phyloP scores from a whole-genome alignment of 1,140 invertebrate genomes.

The Cydia pomonella region DNA sequence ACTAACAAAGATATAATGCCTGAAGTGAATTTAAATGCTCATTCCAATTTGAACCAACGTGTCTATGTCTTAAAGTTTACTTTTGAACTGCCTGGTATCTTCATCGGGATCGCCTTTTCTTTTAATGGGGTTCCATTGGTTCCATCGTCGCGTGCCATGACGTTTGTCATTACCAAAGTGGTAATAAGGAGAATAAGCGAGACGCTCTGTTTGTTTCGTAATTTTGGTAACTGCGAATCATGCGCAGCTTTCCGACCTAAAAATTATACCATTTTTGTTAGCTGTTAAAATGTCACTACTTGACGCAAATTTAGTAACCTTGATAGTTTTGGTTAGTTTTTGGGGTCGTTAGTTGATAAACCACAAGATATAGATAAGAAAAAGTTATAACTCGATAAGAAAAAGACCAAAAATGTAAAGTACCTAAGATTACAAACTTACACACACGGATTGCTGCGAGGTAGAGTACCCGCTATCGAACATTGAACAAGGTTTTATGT shows the following conservation, averaged over 20 bases:
- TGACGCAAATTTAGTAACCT: too few relatives aligned
- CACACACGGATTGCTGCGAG: too few relatives aligned
- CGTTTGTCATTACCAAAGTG: neutral
- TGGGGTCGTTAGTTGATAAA: too few relatives aligned
- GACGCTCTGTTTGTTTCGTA: constrained; percentile 22
- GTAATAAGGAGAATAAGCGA: neutral
- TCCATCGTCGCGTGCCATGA: neutral
- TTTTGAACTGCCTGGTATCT: neutral
- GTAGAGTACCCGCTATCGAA: too few relatives aligned
- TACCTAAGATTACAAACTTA: too few relatives aligned
- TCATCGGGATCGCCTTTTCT: neutral
- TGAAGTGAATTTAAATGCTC: neutral
- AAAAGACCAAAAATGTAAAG: too few relatives aligned
- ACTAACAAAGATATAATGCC: neutral
- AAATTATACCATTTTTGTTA: neutral
- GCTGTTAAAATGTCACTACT: neutral
- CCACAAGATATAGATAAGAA: too few relatives aligned
- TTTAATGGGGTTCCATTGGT: neutral
- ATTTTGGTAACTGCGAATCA: constrained; percentile 15
- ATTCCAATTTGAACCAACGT: neutral
- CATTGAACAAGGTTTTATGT: too few relatives aligned
- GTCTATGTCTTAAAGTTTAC: neutral
- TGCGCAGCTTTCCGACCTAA: neutral
- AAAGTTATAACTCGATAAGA: neutral
- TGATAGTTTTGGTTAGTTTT: too few relatives aligned